Conservation (phyloP, 2,888 invertebrate genomes). For the Branchellion lobata region DNA sequence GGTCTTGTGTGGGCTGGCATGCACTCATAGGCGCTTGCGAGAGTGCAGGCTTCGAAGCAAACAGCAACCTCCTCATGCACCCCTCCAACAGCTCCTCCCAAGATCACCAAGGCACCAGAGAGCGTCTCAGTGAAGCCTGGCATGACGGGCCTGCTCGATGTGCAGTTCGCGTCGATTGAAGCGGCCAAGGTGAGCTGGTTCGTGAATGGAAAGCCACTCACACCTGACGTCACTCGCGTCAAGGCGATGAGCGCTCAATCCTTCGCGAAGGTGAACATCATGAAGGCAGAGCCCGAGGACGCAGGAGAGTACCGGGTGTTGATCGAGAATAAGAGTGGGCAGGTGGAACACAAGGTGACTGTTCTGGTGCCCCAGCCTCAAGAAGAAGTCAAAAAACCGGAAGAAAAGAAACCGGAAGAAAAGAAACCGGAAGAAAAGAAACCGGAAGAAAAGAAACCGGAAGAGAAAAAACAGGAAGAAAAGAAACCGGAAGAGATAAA, state of each 20-base stretch:
- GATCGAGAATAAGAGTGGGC: slow-evolving; percentile 53
- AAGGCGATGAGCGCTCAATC: slow-evolving; percentile 51
- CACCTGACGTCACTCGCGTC: slow-evolving; percentile 46
- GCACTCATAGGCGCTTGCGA: too few relatives aligned
- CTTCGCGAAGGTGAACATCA: slow-evolving; percentile 53
- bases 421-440: slow-evolving; percentile 51
- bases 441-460: slow-evolving; percentile 58
- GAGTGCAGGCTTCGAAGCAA: too few relatives aligned
- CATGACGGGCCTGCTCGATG: slow-evolving; percentile 51
- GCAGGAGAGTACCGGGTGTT: slow-evolving; percentile 53
- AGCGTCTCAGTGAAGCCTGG: slow-evolving; percentile 52
- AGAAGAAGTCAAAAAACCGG: slow-evolving; percentile 12
- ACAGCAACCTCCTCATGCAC: too few relatives aligned
- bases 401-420: too few relatives aligned
- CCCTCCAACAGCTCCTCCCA: slow-evolving; percentile 50
- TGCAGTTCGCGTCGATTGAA: slow-evolving; percentile 52
- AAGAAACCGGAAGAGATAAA: slow-evolving; percentile 10
- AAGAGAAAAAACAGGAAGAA: slow-evolving; percentile 15
- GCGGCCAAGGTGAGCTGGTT: slow-evolving; percentile 54
- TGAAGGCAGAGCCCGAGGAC: slow-evolving; percentile 50
- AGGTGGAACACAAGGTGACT: slow-evolving; percentile 50
- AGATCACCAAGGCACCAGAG: slow-evolving; percentile 49
- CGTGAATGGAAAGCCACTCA: slow-evolving; percentile 48
- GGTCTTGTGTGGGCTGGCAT: too few relatives aligned
- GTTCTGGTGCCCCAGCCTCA: slow-evolving; percentile 65